Percentiles rank a stretch among this genome's conserved stretches.
phyloP scores from a whole-genome alignment of 2,888 invertebrate species.

The Meta bourneti region DNA sequence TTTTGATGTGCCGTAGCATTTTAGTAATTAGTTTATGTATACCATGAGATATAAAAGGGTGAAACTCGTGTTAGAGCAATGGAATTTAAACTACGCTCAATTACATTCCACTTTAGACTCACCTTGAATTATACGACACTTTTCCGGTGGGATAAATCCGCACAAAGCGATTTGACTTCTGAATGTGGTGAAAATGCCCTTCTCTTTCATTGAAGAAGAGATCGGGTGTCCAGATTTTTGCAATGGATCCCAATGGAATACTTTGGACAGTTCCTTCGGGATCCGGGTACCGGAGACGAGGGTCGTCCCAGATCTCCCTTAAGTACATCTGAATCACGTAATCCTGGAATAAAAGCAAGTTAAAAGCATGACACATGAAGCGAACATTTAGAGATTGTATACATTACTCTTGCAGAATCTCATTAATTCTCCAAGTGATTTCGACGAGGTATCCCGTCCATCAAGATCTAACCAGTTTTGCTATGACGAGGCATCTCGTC shows the following conservation, averaged over 20 bases:
- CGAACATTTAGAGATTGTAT: too few species aligned
- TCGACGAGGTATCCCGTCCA: too few species aligned
- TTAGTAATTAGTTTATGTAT: too few species aligned
- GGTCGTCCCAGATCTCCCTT: constrained; percentile 74
- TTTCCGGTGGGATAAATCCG: constrained; percentile 71
- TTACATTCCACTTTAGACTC: neutral
- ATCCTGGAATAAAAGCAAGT: constrained; percentile 50
- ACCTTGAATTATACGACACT: constrained; percentile 71
- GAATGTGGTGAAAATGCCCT: constrained; percentile 70
- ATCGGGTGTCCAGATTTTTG: constrained; percentile 74
- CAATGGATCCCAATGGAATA: constrained; percentile 57
- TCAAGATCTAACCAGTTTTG: too few species aligned
- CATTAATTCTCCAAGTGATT: too few species aligned
- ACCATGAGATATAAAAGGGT: too few species aligned
- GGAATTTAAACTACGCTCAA: too few species aligned
- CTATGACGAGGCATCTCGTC: too few species aligned
- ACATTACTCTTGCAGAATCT: too few species aligned
- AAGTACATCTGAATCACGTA: constrained; percentile 71
- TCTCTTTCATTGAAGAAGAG: constrained; percentile 75
- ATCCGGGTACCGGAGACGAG: constrained; percentile 70
- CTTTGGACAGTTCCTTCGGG: constrained; percentile 70
- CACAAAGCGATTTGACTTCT: constrained; percentile 66
- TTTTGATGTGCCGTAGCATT: too few species aligned
- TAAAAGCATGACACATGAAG: neutral
- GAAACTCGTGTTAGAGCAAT: too few species aligned